Base-by-base conservation (phyloP, 2,888 invertebrate species). In the Cylloceria caligata region DNA sequence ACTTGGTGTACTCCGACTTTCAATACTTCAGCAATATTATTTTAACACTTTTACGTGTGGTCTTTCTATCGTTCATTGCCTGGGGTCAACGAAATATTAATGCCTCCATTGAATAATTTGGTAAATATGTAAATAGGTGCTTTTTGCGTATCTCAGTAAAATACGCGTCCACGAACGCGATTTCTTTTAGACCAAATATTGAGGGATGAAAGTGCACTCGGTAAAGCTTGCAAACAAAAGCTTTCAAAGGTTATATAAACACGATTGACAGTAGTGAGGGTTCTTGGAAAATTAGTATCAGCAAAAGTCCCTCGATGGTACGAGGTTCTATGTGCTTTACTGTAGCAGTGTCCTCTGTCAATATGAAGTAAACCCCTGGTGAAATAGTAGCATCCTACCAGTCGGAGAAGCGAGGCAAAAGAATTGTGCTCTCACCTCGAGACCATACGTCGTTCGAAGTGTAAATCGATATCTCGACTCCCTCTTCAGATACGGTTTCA, bases 401-500 rank as follows among this genome's bases (percentile, higher is more conserved):
- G 16, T 55, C 7, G 47, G 34, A 27, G 21, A 39, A 49, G 52
- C 52, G 68, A 62, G 72, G 42, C 60, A 55, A 71, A 19, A 47
- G 42, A 67, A 34, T 60, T 39, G 34, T 36, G 27, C 55, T 36
- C 60, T 57, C 60, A 60, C 47, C 45, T 64, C 34, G 45, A 65
- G 80, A 57, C 67, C 49, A 80, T 55, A 83, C 79, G 81, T 82
- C 84, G 84, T 83, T 84, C 73, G 77, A 85, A 86, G 86, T 86
- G 85, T 83, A 84, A 87, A 84, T 86, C 86, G 85, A 86, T 86
- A 86, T 80, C 82, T 79, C 68, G 79, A 79, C 81, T 81, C 81
- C 85, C 86, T 84, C 86, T 84, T 87, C 86, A 86, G 86, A 87
- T 86, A 87, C 83, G 86, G 86, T 87, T 89, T 87, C 88, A 85